Conservation (phyloP, 2,888 invertebrate genomes). For the Lissocephala sabroskyi region DNA sequence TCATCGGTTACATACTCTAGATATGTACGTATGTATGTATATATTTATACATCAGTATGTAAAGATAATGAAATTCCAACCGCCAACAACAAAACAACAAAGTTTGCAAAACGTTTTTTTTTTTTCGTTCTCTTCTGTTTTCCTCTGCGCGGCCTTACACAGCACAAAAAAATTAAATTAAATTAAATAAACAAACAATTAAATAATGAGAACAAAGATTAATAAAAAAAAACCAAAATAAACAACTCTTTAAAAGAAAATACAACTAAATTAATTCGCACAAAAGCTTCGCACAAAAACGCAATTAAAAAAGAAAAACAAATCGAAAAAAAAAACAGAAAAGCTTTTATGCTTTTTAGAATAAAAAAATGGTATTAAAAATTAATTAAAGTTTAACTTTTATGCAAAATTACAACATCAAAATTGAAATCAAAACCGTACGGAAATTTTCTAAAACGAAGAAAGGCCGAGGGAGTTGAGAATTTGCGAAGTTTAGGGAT, state of each 20-base stretch:
- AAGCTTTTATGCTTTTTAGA: too few species aligned
- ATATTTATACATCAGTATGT: slow-evolving; percentile 47
- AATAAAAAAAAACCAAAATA: slow-evolving; percentile 1
- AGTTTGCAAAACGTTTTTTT: too few species aligned
- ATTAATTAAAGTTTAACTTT: too few species aligned
- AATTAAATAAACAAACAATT: slow-evolving; percentile 1
- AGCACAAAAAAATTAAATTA: too few species aligned
- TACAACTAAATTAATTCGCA: slow-evolving; percentile 1
- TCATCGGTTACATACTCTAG: slow-evolving; percentile 17
- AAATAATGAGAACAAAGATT: slow-evolving; percentile 1
- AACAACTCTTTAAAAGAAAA: background rate
- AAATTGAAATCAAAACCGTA: background rate
- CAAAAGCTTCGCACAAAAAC: slow-evolving; percentile 1
- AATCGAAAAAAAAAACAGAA: background rate
- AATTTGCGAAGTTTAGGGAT: too few species aligned
- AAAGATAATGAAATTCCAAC: slow-evolving; percentile 15
- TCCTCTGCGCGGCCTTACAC: too few species aligned
- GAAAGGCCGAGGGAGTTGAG: too few species aligned
- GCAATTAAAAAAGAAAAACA: background rate
- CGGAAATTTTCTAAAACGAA: slow-evolving; percentile 12
- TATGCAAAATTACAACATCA: too few species aligned
- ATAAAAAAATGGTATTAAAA: too few species aligned
- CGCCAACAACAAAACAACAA: too few species aligned
- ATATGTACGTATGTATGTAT: slow-evolving; percentile 19
- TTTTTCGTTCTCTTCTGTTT: too few species aligned